Evolutionary conservation across 2,797 vertebrate species (phyloP).

Genomic region (Adelosebastes latens): DNA sequence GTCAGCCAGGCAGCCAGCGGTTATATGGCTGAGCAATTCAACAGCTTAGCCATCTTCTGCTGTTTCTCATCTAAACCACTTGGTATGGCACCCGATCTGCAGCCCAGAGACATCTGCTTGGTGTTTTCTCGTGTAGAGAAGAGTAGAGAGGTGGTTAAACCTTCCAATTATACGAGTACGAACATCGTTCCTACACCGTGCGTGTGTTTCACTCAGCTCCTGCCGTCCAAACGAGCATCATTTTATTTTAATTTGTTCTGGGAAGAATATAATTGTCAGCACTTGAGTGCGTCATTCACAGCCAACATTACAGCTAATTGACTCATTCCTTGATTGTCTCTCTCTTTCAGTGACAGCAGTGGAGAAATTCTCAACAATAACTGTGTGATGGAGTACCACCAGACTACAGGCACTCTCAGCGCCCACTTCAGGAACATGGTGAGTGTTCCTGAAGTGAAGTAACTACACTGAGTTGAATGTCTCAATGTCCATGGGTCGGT

Average conservation of each 20-base stretch:
- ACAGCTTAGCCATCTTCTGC: conserved; percentile 24
- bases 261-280: neutral
- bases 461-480: neutral
- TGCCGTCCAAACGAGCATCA: neutral
- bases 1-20: conserved; percentile 37
- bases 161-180: neutral
- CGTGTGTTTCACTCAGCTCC: neutral
- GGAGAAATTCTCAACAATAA: conserved; percentile 98
- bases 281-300: neutral
- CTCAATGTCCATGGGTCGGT: neutral
- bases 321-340: conserved; percentile 14
- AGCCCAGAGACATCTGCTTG: neutral
- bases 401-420: conserved; percentile 83
- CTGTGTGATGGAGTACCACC: conserved; percentile 95
- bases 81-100: neutral
- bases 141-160: conserved; percentile 3
- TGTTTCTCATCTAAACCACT: conserved; percentile 10
- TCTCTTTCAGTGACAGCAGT: conserved; percentile 88
- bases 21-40: conserved; percentile 9
- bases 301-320: conserved; percentile 14
- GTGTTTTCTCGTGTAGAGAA: neutral
- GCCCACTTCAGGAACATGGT: conserved; percentile 94
- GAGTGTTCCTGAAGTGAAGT: conserved; percentile 43
- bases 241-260: conserved; percentile 18
- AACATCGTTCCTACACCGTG: neutral